These are phyloP conservation scores for Gastrophryne carolinensis DNA, from an alignment of 2,797 vertebrate species.

Conservation along the genomic window DNA sequence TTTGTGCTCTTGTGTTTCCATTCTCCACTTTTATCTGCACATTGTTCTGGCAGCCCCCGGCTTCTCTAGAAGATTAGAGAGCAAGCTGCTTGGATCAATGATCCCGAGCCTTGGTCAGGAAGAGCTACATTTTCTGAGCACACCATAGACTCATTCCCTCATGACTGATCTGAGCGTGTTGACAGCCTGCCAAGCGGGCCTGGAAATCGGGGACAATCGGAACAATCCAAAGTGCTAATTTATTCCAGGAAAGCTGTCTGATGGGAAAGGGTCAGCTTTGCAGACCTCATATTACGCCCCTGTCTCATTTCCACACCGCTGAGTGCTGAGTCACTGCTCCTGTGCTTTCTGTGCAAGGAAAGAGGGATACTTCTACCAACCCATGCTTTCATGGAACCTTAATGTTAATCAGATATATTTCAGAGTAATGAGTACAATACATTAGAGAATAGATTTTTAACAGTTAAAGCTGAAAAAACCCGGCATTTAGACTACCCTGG, in stretches of 20 bases:
- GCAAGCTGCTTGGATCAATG: constrained; percentile 44
- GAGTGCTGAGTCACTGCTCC: too few species aligned
- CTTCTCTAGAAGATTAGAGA: constrained; percentile 43
- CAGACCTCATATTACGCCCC: too few species aligned
- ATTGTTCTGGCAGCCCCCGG: constrained; percentile 30
- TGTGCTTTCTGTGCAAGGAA: too few species aligned
- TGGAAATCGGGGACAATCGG: neutral
- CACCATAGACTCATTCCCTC: neutral
- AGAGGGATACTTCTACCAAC: too few species aligned
- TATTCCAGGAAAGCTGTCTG: neutral
- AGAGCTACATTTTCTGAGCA: constrained; percentile 22
- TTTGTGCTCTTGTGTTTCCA: constrained; percentile 34
- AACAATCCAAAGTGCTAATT: neutral
- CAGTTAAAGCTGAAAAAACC: too few species aligned
- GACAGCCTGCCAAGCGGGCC: neutral
- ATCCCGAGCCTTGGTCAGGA: constrained; percentile 28
- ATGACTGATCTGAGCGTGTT: neutral
- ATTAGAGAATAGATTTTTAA: too few species aligned
- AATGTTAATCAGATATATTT: too few species aligned
- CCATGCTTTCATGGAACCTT: too few species aligned
- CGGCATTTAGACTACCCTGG: too few species aligned
- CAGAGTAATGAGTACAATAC: too few species aligned
- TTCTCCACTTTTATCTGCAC: constrained; percentile 33
- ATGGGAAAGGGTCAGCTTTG: too few species aligned
- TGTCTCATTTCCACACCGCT: too few species aligned